Base-by-base conservation (phyloP, 2,797 vertebrate species). In the Gobionotothen gibberifrons region DNA sequence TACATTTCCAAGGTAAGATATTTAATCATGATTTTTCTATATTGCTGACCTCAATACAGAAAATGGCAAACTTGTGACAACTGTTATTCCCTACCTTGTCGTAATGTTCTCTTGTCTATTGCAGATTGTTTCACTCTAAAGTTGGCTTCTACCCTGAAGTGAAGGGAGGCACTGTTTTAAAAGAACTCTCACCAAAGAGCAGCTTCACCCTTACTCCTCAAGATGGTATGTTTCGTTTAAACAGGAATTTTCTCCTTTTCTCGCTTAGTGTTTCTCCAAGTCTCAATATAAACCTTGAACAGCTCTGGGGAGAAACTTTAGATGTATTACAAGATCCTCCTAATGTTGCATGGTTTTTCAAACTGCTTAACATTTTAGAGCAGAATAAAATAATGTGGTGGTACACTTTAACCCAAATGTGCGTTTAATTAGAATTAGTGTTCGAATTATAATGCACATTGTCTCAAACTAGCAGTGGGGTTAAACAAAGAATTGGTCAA, bases 1-100 rank as follows among this genome's bases (percentile, higher is more conserved):
- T 68, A 62, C 8, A 19, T 94, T 71, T 68, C 80, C 80, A 14
- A 92, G 93, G 94, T 94, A 78, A 84, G 76, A 9, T 22, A 36
- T 36, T 36, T 36, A 36, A 36, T 36, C 8, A 36, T 9, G 6
- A 13, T 7, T 26, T 52, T 21, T 6, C 19, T 21, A 49, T 21
- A 49, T 49, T 40, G 12, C 36, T 17, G 4, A 36, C 14, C 11
- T 16, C 48, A 44, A 36, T 36, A 8, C 19, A 22, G 16, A 9
- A 13, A 0, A 47, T 29, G 2, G 1, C 2, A 40, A 46, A 9
- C 2, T 54, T 19, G n/a, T 5, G 5, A 16, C 8, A 1, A 14
- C 12, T 55, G 1, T 36, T 47, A 14, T 60, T 4, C 32, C 5
- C 2, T 47, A 1, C 16, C n/a, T 67, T 61, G 15, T 53, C 13